phyloP scores from a whole-genome alignment of 2,113 vertebrate genomes.

The Sterna hirundo region DNA sequence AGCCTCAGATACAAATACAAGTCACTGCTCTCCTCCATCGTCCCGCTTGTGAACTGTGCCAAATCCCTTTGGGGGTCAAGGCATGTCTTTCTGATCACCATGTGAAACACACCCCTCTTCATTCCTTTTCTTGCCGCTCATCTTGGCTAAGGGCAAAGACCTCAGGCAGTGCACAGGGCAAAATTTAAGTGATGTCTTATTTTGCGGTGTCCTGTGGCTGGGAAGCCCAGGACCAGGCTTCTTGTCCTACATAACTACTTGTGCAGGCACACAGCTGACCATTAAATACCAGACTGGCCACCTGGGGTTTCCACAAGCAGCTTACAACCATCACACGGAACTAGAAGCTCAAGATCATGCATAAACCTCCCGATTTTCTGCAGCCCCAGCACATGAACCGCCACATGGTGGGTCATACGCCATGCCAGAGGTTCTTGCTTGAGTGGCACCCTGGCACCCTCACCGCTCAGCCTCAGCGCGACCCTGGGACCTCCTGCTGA shows the following conservation, averaged over 20 bases:
- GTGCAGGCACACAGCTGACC: background rate
- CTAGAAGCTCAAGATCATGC: background rate
- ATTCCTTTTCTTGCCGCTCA: background rate
- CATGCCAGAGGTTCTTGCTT: background rate
- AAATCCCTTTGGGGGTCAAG: background rate
- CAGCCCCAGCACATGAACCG: background rate
- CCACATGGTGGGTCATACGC: background rate
- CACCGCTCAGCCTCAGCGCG: rapidly evolving
- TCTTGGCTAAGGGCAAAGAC: background rate
- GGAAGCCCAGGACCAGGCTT: background rate
- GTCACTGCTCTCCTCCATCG: background rate
- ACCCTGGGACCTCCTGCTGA: background rate
- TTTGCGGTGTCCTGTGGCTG: background rate
- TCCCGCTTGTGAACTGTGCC: background rate
- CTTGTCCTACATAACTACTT: background rate
- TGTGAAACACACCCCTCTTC: background rate
- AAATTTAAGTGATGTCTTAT: background rate
- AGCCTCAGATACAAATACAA: background rate
- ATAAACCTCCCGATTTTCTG: background rate
- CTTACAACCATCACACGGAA: background rate
- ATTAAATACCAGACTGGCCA: background rate
- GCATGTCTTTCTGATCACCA: background rate
- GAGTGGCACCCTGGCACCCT: background rate
- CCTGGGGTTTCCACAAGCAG: background rate
- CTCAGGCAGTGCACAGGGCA: background rate